A percentile compares a stretch with the other conserved stretches of the same genome.
Conservation (phyloP, 2,797 vertebrate species). For the Antrozous pallidus region DNA sequence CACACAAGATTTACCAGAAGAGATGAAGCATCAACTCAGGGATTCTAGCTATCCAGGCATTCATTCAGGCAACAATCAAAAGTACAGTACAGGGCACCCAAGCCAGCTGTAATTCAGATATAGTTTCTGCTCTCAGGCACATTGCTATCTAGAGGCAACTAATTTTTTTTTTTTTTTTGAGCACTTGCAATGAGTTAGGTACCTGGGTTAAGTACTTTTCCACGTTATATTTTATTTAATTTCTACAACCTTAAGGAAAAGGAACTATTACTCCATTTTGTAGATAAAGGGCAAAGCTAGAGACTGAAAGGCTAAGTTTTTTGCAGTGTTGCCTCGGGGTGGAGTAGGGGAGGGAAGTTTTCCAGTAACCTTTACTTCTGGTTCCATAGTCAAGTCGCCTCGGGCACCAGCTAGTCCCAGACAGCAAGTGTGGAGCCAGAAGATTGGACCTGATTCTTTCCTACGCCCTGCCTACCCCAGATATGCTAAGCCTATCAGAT, state of each 20-base stretch:
- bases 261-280: background rate
- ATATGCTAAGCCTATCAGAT: background rate
- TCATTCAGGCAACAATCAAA: background rate
- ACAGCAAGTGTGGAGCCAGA: background rate
- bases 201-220: background rate
- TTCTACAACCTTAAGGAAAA: background rate
- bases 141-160: background rate
- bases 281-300: background rate
- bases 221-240: conserved; percentile 1
- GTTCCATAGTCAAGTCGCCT: background rate
- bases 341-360: background rate
- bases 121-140: background rate
- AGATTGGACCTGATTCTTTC: background rate
- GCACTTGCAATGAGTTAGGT: background rate
- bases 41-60: background rate
- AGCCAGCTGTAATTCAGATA: background rate
- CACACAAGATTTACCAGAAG: background rate
- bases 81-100: background rate
- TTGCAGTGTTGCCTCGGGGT: background rate
- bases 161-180: background rate
- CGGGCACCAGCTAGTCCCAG: fast-evolving
- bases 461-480: background rate
- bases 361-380: background rate
- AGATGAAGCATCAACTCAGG: background rate
- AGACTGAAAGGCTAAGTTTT: background rate